Base-by-base conservation (phyloP, 2,113 vertebrate species). In the Anoplopoma fimbria region DNA sequence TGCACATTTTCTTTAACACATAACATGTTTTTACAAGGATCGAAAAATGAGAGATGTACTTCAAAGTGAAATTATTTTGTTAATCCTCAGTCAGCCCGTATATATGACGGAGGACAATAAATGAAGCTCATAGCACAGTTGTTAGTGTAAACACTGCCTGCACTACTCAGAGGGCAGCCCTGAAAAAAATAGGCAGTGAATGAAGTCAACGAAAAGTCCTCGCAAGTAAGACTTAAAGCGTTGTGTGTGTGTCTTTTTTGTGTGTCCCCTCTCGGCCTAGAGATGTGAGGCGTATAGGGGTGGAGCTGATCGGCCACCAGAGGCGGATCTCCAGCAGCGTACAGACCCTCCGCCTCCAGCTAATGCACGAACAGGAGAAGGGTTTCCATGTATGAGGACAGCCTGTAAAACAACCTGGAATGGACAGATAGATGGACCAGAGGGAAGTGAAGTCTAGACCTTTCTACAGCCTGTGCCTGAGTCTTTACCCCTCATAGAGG, bases 311-410 rank as follows among this genome's bases (percentile, higher is more conserved):
- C 93, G 98, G 98, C 92, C 98, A 99, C 92, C 98, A 99, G 96
- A 96, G 97, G 95, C 94, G 97, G 91, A 98, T 99, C 96, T 94
- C 97, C 94, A 99, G 97, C 97, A 98, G 97, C 91, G 95, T 98
- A 95, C 97, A 99, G 95, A 98, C 96, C 89, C 96, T 99, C 91
- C 96, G 97, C 89, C 96, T 97, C 86, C 98, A 98, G 85, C 95
- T 98, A 89, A 95, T 97, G 94, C 97, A 99, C 93, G 95, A 98
- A 97, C 97, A 98, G 90, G 97, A 98, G 93, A 98, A 98, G 93
- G 97, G 98, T 93, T 99, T 97, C 95, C 97, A 98, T 91, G 97
- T 98, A 96, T 98, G 96, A 99, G 96, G 95, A 89, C 94, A 83
- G 88, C 82, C 82, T 67, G 80, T 47, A 12, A 76, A 60, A 55